Conservation (phyloP, 2,888 invertebrate genomes). For the Cerceris rybyensis region DNA sequence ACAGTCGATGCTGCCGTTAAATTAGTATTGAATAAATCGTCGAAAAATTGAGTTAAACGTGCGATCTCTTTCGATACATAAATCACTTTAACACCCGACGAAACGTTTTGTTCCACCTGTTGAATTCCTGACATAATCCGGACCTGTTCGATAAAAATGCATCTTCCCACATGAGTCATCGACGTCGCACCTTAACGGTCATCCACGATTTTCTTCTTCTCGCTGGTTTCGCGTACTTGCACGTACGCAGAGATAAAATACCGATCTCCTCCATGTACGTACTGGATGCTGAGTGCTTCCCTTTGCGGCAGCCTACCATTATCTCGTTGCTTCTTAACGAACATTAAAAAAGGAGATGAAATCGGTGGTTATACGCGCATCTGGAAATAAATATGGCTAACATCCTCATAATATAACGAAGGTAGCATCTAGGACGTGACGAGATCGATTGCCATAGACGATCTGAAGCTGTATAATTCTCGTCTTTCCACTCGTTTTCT, state of each 20-base stretch:
- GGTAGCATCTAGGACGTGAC: conserved; percentile 19
- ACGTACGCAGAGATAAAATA: conserved; percentile 3
- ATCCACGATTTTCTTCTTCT: conserved; percentile 6
- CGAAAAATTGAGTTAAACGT: background rate
- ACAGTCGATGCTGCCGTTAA: too few relatives aligned
- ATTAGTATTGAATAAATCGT: background rate
- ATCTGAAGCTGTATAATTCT: conserved; percentile 26
- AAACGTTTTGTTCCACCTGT: conserved; percentile 39
- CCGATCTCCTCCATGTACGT: conserved; percentile 28
- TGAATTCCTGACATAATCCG: conserved; percentile 28
- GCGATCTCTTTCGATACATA: conserved; percentile 27
- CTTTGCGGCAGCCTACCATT: conserved; percentile 19
- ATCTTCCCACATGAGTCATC: conserved; percentile 43
- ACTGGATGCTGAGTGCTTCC: background rate
- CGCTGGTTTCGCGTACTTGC: conserved; percentile 8
- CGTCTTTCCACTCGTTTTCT: conserved; percentile 26
- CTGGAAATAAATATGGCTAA: conserved; percentile 15
- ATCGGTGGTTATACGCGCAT: conserved; percentile 6
- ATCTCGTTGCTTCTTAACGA: conserved; percentile 10
- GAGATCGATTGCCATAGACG: conserved; percentile 24
- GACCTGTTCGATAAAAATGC: conserved; percentile 39
- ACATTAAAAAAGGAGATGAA: conserved; percentile 16
- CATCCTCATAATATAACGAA: conserved; percentile 25
- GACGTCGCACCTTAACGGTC: conserved; percentile 9
- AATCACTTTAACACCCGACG: conserved; percentile 44